Percentiles rank a stretch among this genome's conserved stretches.
phyloP scores from a whole-genome alignment of 2,797 vertebrate genomes.

The Tiaroga cobitis region DNA sequence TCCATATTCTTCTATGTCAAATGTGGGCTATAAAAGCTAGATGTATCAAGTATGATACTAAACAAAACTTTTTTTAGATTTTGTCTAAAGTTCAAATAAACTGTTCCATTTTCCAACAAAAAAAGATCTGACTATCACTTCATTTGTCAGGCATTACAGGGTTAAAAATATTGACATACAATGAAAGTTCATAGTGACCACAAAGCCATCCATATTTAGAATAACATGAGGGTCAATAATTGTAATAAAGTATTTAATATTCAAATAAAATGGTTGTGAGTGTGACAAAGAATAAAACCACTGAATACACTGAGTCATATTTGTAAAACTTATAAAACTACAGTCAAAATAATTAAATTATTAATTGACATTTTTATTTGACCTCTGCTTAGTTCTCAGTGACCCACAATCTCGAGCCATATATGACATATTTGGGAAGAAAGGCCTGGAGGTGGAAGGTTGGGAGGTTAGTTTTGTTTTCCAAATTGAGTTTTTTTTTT shows the following conservation, averaged over 20 bases:
- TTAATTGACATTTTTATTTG: not conserved
- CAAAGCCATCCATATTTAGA: not conserved
- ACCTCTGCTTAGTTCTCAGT: constrained; percentile 85
- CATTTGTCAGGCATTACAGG: no score
- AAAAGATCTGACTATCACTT: no score
- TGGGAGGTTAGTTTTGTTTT: constrained; percentile 88
- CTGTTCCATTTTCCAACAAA: no score
- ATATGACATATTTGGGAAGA: constrained; percentile 97
- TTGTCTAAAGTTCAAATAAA: not conserved
- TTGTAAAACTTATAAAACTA: not conserved
- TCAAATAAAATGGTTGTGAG: not conserved
- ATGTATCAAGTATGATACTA: not conserved
- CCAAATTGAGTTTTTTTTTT: not conserved
- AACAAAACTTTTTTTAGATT: not conserved
- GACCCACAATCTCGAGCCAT: constrained; percentile 95
- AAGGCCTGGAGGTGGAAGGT: constrained; percentile 97
- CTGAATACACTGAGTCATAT: not conserved
- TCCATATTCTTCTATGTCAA: not conserved
- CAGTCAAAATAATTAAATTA: not conserved
- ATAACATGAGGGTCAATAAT: not conserved
- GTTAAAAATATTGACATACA: no score
- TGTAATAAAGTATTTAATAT: not conserved
- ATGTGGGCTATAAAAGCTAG: not conserved
- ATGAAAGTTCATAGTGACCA: not conserved
- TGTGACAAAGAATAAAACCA: not conserved